Base-by-base conservation (phyloP, 2,888 invertebrate genomes). In the Galeruca laticollis region DNA sequence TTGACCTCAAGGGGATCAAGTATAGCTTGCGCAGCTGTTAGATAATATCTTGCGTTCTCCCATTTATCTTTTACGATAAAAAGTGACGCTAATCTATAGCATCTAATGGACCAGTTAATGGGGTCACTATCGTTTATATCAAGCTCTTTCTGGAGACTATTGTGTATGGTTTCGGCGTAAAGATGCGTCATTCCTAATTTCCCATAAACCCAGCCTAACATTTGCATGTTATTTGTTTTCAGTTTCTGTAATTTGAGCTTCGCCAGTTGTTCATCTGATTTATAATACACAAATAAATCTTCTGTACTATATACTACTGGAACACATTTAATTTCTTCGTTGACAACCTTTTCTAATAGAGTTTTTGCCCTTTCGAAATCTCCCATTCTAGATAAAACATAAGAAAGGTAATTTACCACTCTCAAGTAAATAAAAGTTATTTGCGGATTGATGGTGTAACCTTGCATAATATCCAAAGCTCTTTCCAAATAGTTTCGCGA, bases 201-300 rank as follows among this genome's bases (percentile, higher is more conserved):
- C 66, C 88, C 89, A 75, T 89, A 89, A 54, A 90, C 81, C 84
- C 89, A 90, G 3, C 88, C 88, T 77, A 90, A 86, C 89, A 90
- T 90, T 77, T 90, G 90, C 63, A 90, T 84, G 77, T 90, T 90
- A 77, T 89, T 90, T 0, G 89, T 88, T 40, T 88, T 86, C 2
- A 90, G 83, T 77, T 88, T 88, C 74, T 89, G 88, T 20, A 90
- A 57, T 68, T 76, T 77, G 1, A 62, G 26, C 15, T 65, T 69
- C 8, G 76, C 74, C n/a, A 73, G n/a, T 21, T 11, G 86, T 70
- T 6, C 82, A 72, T 69, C 86, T 85, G 1, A 83, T 70, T 72
- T 72, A 10, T 70, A 73, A n/a, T 70, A 66, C 8, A 69, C 61
- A 79, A 90, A 90, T 43, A 90, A 80, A 75, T 90, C 88, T 79